Conservation (phyloP, 2,797 vertebrate genomes). For the Philypnodon macrostomus region DNA sequence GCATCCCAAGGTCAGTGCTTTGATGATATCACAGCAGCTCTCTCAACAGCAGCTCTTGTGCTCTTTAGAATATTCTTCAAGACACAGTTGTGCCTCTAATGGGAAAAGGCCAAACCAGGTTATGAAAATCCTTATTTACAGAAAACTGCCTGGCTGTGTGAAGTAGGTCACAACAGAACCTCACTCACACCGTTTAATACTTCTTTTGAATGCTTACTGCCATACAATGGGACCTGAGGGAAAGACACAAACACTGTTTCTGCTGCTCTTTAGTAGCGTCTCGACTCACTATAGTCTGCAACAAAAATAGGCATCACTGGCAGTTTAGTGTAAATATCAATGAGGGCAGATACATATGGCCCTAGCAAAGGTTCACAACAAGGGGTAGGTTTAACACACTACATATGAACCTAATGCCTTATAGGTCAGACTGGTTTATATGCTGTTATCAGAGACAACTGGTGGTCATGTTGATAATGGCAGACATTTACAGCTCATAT, state of each 20-base stretch:
- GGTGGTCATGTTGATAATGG: slow-evolving; percentile 36
- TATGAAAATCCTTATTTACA: slow-evolving; percentile 76
- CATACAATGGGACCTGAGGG: slow-evolving; percentile 48
- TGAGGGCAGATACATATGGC: slow-evolving; percentile 7
- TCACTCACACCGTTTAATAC: slow-evolving; percentile 59
- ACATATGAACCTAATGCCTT: slow-evolving; percentile 16
- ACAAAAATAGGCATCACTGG: slow-evolving; percentile 12
- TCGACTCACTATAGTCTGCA: slow-evolving; percentile 23
- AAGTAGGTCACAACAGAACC: slow-evolving; percentile 71
- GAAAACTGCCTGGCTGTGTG: slow-evolving; percentile 67
- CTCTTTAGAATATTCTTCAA: slow-evolving; percentile 68
- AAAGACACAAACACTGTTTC: slow-evolving; percentile 46
- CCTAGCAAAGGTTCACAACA: slow-evolving; percentile 7
- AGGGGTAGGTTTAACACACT: slow-evolving; percentile 11
- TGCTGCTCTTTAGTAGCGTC: slow-evolving; percentile 37
- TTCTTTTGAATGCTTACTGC: slow-evolving; percentile 47
- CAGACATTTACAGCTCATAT: slow-evolving; percentile 34
- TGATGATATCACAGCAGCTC: slow-evolving; percentile 50
- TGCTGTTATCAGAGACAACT: slow-evolving; percentile 23
- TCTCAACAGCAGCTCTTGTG: slow-evolving; percentile 48
- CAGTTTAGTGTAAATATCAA: slow-evolving; percentile 18
- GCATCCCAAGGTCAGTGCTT: slow-evolving; percentile 48
- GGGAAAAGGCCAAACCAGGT: slow-evolving; percentile 72
- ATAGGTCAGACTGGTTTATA: slow-evolving; percentile 31
- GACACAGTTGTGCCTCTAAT: slow-evolving; percentile 65